Conservation (phyloP, 30 jellyfish, hydroid and myxozoan genomes). For the Kudoa iwatai region DNA sequence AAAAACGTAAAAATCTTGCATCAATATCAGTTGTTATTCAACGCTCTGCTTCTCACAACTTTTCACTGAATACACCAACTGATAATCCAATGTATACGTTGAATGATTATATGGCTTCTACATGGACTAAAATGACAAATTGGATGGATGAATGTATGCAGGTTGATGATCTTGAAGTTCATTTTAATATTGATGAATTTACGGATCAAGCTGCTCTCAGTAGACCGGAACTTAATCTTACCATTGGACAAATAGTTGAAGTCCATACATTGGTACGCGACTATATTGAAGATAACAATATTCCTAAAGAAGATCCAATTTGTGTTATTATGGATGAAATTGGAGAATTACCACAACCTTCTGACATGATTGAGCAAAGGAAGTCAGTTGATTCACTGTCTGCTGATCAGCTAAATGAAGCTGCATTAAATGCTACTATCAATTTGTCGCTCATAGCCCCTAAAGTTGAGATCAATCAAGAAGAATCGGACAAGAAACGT, state of each 20-base stretch:
- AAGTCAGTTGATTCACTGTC: not conserved
- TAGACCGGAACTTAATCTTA: not conserved
- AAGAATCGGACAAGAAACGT: no score
- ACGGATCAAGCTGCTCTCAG: not conserved
- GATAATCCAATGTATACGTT: no score
- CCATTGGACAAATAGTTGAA: not conserved
- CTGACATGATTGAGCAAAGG: no score
- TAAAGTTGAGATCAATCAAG: no score
- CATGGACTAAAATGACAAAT: not conserved
- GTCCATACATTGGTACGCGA: not conserved
- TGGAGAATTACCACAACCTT: not conserved
- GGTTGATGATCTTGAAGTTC: not conserved
- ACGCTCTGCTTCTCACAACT: slow-evolving; percentile 41
- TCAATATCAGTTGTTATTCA: slow-evolving; percentile 77
- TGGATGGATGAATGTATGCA: not conserved
- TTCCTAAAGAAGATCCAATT: not conserved
- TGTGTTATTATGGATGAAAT: not conserved
- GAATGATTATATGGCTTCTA: no score
- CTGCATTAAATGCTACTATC: not conserved
- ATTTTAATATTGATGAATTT: no score
- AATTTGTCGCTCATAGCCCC: no score
- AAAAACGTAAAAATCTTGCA: slow-evolving; percentile 72
- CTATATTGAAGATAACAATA: not conserved
- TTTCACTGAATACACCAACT: not conserved
- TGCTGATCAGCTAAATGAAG: not conserved